phyloP scores from a whole-genome alignment of 2,797 vertebrate species.

The Xyrichtys novacula region DNA sequence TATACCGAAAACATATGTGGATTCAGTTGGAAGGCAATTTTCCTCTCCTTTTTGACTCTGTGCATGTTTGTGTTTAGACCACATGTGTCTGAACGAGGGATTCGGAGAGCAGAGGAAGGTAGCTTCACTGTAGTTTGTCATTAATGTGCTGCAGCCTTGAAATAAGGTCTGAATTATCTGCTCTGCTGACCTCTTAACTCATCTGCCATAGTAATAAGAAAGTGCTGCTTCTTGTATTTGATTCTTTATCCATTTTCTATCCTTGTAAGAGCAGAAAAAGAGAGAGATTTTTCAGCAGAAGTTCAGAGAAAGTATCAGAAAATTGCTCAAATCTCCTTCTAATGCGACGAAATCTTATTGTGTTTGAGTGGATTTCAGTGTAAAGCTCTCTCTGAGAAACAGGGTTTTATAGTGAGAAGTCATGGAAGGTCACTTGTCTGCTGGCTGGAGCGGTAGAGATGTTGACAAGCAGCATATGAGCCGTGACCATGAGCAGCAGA shows the following conservation, averaged over 20 bases:
- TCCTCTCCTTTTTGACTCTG: constrained; percentile 9
- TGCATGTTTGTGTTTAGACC: constrained; percentile 32
- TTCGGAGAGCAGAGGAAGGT: constrained; percentile 37
- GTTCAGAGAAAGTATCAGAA: constrained; percentile 2
- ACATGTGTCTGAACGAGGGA: constrained; percentile 40
- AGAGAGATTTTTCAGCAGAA: not conserved
- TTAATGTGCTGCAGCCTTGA: constrained; percentile 52
- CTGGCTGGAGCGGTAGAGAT: constrained; percentile 18
- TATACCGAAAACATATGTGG: constrained; percentile 50
- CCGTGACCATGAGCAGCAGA: constrained; percentile 51
- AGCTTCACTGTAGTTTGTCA: constrained; percentile 45
- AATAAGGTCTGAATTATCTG: constrained; percentile 58
- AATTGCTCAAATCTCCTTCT: constrained; percentile 2
- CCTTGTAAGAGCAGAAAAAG: constrained; percentile 4
- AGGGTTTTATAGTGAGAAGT: constrained; percentile 27
- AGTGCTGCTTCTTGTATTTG: constrained; percentile 15
- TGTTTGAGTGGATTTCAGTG: not conserved
- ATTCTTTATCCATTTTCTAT: not conserved
- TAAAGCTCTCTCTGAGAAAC: constrained; percentile 9
- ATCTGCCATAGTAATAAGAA: constrained; percentile 28
- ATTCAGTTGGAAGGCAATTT: constrained; percentile 39
- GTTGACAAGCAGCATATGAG: constrained; percentile 43
- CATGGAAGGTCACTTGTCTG: constrained; percentile 52
- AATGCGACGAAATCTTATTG: not conserved
- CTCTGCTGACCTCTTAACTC: constrained; percentile 51